These are phyloP conservation scores for Leistus spinibarbis DNA, from an alignment of 2,888 invertebrate genomes.

Conservation along the genomic window DNA sequence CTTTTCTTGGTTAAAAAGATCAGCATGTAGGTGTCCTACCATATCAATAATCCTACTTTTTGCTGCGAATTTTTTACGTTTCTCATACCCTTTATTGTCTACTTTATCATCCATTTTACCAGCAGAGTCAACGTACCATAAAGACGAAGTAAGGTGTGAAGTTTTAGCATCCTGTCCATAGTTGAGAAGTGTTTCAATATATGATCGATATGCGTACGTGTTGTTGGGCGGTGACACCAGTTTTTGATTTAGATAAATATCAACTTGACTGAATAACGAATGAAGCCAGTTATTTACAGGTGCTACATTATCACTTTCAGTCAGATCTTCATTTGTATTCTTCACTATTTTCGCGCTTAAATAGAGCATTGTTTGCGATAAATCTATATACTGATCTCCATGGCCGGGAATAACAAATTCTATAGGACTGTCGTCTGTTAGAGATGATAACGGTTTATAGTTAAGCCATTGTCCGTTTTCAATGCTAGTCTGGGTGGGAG, in stretches of 20 bases:
- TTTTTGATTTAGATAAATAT: conserved; percentile 47
- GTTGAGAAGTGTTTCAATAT: conserved; percentile 46
- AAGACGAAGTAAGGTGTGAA: conserved; percentile 41
- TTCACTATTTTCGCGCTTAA: conserved; percentile 41
- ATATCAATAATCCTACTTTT: neutral
- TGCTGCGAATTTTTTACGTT: neutral
- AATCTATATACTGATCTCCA: conserved; percentile 45
- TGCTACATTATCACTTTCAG: conserved; percentile 23
- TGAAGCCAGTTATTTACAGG: conserved; percentile 45
- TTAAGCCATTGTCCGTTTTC: conserved; percentile 43
- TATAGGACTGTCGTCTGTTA: conserved; percentile 44
- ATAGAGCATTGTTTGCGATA: conserved; percentile 43
- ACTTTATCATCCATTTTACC: conserved; percentile 31
- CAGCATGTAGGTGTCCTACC: neutral
- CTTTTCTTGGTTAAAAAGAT: neutral
- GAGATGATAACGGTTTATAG: conserved; percentile 44
- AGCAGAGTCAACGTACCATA: conserved; percentile 41
- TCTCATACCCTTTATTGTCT: neutral
- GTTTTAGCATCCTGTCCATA: conserved; percentile 41
- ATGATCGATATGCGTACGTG: conserved; percentile 45
- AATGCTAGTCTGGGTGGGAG: conserved; percentile 45
- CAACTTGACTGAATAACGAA: conserved; percentile 44
- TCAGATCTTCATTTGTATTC: conserved; percentile 4
- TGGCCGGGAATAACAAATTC: conserved; percentile 45
- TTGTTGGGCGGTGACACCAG: conserved; percentile 44